Conservation (phyloP, 2,888 invertebrate genomes). For the Drosophila sordidula region DNA sequence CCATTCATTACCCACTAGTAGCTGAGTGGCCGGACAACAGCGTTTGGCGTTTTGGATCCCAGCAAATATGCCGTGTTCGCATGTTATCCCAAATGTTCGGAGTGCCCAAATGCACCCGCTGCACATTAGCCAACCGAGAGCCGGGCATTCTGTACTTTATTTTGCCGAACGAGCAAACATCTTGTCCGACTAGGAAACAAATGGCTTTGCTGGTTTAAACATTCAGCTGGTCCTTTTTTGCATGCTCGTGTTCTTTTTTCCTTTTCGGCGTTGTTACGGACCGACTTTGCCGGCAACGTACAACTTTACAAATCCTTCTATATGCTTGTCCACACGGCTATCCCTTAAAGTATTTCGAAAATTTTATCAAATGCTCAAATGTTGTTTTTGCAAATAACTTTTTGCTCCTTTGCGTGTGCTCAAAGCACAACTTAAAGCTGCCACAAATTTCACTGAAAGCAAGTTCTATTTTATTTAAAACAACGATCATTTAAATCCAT, state of each 20-base stretch:
- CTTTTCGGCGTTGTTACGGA: conserved; percentile 35
- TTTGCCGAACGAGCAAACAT: conserved; percentile 83
- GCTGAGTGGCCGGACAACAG: conserved; percentile 73
- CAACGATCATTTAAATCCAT: background rate
- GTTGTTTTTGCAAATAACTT: conserved; percentile 19
- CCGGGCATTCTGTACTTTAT: conserved; percentile 78
- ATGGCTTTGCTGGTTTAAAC: conserved; percentile 83
- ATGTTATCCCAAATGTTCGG: conserved; percentile 81
- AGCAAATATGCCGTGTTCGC: conserved; percentile 79
- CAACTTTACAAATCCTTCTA: conserved; percentile 59
- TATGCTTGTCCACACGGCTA: conserved; percentile 19
- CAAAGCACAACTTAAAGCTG: background rate
- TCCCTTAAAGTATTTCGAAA: conserved; percentile 28
- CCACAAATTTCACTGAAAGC: background rate
- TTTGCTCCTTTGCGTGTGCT: conserved; percentile 2
- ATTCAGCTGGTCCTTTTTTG: conserved; percentile 71
- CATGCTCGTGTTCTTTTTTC: conserved; percentile 21
- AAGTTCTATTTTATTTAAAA: background rate
- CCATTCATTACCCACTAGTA: conserved; percentile 73
- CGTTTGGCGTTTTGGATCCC: conserved; percentile 79
- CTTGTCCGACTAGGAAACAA: conserved; percentile 84
- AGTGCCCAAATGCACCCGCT: conserved; percentile 62
- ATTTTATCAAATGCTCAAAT: conserved; percentile 27
- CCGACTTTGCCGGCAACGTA: conserved; percentile 37
- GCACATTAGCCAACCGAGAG: conserved; percentile 39